Evolutionary conservation across 1,140 invertebrate species (phyloP), one percentile per base, ranked within the genome.

Genomic region (Polypedilum vanderplanki): DNA sequence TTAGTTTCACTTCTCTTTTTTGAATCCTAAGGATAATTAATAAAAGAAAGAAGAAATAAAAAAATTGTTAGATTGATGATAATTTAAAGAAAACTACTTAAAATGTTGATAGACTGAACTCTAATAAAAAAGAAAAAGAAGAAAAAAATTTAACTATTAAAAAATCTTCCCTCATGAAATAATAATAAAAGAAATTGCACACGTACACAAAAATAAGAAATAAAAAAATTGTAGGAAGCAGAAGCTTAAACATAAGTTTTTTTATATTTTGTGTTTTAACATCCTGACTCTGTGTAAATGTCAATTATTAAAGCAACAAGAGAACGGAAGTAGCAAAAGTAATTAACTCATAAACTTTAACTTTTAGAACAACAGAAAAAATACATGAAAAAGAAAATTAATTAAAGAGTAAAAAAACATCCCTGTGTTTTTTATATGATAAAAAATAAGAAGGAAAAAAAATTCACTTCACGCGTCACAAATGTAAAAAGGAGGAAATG

Each of bases 231-330:
- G 24, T 57, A 57, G n/a, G n/a, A 57, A 57, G 7, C 4, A 57
- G 46, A 15, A 57, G 15, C 41, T 46, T 9, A 57, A 57, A 57
- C 24, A 33, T n/a, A 57, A 57, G 46, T 57, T 57, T 57, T n/a
- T 15, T 57, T 33, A 33, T 33, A 33, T 33, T 57, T 57, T 46
- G 41, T 46, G 41, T 46, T 46, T 12, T 46, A 46, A 46, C 12
- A 57, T 57, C 46, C 46, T n/a, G 46, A 57, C 46, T 57, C 46
- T 70, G 65, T 70, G 65, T 70, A 70, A 70, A 70, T 70, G 65
- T 70, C 65, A 70, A 70, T 70, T 70, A 70, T 18, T 20, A 4
- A 70, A 70, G 9, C 46, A 57, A 70, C n/a, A 67, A 67, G 17
- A 67, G 18, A 67, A 70, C 18, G 12, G 46, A 57, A 57, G 12